phyloP scores from a whole-genome alignment of 2,888 invertebrate genomes.

The Melikaiella ostensackeni region DNA sequence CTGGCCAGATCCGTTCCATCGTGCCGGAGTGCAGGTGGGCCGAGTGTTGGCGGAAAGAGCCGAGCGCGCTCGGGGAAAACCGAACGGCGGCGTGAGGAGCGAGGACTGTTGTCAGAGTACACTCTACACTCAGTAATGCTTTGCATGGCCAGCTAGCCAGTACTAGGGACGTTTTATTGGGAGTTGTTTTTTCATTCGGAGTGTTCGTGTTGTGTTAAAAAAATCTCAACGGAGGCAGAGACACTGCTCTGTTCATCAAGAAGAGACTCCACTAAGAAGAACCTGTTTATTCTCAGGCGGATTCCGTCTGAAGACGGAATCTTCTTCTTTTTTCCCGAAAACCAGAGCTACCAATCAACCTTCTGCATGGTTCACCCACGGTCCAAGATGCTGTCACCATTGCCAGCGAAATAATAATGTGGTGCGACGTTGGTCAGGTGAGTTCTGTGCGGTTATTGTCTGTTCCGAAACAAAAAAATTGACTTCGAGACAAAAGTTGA shows the following conservation, averaged over 20 bases:
- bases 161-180: slow-evolving; percentile 40
- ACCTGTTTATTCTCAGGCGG: slow-evolving; percentile 37
- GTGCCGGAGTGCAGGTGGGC: slow-evolving; percentile 80
- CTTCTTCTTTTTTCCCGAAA: slow-evolving; percentile 49
- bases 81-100: slow-evolving; percentile 63
- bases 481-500: not conserved
- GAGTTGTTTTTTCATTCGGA: slow-evolving; percentile 23
- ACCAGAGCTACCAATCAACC: slow-evolving; percentile 44
- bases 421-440: slow-evolving; percentile 77
- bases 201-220: slow-evolving; percentile 34
- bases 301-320: slow-evolving; percentile 31
- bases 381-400: slow-evolving; percentile 75
- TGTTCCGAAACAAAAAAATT: not conserved
- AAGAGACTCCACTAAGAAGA: slow-evolving; percentile 15
- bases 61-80: slow-evolving; percentile 75
- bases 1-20: slow-evolving; percentile 53
- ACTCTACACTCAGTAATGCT: slow-evolving; percentile 73
- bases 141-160: slow-evolving; percentile 73
- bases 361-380: slow-evolving; percentile 71
- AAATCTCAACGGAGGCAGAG: slow-evolving; percentile 5
- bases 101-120: slow-evolving; percentile 74
- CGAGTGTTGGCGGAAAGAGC: slow-evolving; percentile 73
- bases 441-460: slow-evolving; percentile 59
- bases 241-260: slow-evolving; percentile 2
- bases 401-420: slow-evolving; percentile 76